Base-by-base conservation (phyloP, 2,888 invertebrate species). In the Hydrotaea diabolus region DNA sequence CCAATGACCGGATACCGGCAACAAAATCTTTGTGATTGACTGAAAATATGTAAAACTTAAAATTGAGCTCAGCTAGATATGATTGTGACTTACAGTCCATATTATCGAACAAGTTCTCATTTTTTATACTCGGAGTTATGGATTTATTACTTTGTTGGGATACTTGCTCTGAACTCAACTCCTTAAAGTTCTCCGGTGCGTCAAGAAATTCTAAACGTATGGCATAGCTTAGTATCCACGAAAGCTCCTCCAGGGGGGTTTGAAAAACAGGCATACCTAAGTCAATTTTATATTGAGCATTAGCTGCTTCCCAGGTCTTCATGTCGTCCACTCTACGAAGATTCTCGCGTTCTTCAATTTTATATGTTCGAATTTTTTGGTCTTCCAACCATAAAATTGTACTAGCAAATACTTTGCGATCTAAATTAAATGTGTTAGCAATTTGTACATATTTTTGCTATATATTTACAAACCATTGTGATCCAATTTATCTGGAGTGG, bases 361-460 rank as follows among this genome's bases (percentile, higher is more conserved):
- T 95, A 88, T 97, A 97, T 87, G 96, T 95, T 13, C 98, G 95
- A 87, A 99, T 97, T 93, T 97, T 97, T 91, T 98, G 97, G 90
- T 98, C 97, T 92, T 99, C 99, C 77, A 99, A 91, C 99, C 98
- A 99, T 0, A 96, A 92, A 23, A 98, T 94, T 26, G 97, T 93
- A 89, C 95, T 96, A 72, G 96, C 95, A 90, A 97, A 96, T 89
- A 96, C 95, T 85, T 94, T 94, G 87, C 95, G 94, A 93, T 98
- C 98, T 98, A 91, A 93, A 93, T 11, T 17, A 69, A 78, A 59
- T 17, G 26, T 15, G n/a, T n/a, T n/a, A 31, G 7, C 31, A 23
- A 46, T 5, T n/a, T 57, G 3, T 5, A 39, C n/a, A 19, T 13
- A 21, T 62, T 75, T 31, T 13, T 57, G 15, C 26, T 36, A 39